Evolutionary conservation across 2,888 invertebrate species (phyloP), one percentile per base, ranked within the genome.

Genomic region (Cacoxenus indagator): DNA sequence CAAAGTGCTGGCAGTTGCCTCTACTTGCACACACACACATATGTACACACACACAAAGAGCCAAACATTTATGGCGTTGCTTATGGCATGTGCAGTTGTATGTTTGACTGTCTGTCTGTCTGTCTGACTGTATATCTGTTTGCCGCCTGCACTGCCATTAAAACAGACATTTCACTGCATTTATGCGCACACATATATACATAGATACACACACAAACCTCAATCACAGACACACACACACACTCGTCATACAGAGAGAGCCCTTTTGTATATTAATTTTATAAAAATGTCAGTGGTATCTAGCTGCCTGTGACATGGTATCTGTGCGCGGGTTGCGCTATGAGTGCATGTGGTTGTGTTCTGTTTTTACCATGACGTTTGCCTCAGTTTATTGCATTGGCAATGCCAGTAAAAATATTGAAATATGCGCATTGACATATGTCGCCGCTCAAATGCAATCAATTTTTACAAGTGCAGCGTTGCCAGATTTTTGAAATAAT

Each of bases 131-230:
- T 64, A 2, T 54, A 64, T 61, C 37, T 59, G 26, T 64, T 14
- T 66, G 67, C 65, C 29, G 67, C 31, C 29, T 64, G n/a, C 22
- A 22, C 26, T 62, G 61, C 9, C 61, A 62, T 62, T 62, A 62
- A 62, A 62, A 62, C 61, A 62, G 45, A 62, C 61, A 62, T 62
- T 57, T 62, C 61, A 45, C 22, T 29, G 61, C 27, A 37, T 59
- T 59, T 59, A 59, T 26, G n/a, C n/a, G 8, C n/a, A 31, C 8
- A 57, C 29, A 59, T 59, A 37, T 31, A 31, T 59, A 17, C 14
- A 31, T 31, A 4, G 2, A 17, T 31, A 31, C n/a, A 29, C n/a
- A 29, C 19, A 9, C 9, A n/a, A n/a, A 57, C n/a, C 19, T 19
- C n/a, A 43, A 14, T 8, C 11, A 11, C 17, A 61, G 4, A 11